Percentiles rank a stretch among this genome's conserved stretches.
Conservation (phyloP, 1,140 invertebrate species). For the Leptinotarsa texana region DNA sequence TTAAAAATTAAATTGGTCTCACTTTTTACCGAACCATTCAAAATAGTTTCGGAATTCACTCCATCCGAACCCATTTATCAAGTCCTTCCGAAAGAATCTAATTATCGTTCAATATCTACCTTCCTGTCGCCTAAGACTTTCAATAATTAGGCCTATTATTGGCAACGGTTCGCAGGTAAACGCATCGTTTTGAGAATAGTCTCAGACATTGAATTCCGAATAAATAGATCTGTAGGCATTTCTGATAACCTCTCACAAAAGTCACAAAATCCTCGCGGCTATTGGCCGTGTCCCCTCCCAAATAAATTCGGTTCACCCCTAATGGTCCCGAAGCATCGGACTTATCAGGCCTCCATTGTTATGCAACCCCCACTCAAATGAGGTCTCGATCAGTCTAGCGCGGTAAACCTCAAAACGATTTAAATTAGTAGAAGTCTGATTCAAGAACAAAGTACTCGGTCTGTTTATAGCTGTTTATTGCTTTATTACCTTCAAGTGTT, state of each 20-base stretch:
- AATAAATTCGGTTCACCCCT: constrained; percentile 36
- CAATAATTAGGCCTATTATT: background rate
- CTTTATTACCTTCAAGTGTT: constrained; percentile 10
- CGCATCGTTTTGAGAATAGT: background rate
- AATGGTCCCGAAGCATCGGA: constrained; percentile 37
- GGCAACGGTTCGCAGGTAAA: background rate
- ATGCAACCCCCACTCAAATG: constrained; percentile 37
- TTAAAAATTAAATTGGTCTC: too few species aligned
- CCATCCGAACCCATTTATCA: background rate
- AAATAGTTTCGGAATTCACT: too few species aligned
- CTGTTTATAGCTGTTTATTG: constrained; percentile 14
- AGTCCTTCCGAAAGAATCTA: background rate
- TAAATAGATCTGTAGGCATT: constrained; percentile 9
- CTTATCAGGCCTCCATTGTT: constrained; percentile 39
- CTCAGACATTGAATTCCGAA: background rate
- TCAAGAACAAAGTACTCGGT: constrained; percentile 42
- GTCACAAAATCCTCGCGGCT: constrained; percentile 40
- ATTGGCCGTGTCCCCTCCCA: constrained; percentile 41
- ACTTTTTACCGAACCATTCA: too few species aligned
- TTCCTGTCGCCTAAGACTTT: background rate
- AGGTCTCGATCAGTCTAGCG: constrained; percentile 25
- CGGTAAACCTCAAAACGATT: constrained; percentile 45
- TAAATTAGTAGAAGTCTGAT: constrained; percentile 48
- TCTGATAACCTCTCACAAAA: constrained; percentile 38
- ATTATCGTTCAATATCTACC: background rate